Conservation (phyloP, 2,113 vertebrate species). For the Ciconia maguari region DNA sequence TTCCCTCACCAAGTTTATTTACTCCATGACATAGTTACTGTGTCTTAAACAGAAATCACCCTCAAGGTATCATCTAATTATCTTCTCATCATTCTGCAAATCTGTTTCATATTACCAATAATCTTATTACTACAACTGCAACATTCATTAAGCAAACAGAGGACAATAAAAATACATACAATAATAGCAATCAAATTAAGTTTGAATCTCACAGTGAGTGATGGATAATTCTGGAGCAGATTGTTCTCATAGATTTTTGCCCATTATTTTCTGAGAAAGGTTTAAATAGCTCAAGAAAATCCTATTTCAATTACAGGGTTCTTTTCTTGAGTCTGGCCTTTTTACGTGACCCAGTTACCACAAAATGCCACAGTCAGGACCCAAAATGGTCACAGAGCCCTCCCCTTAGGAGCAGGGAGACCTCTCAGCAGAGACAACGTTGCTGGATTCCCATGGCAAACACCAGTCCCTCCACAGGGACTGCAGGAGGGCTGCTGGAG, state of each 20-base stretch:
- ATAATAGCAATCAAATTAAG: slow-evolving; percentile 58
- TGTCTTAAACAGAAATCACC: slow-evolving; percentile 53
- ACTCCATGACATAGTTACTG: slow-evolving; percentile 27
- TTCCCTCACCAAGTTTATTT: slow-evolving; percentile 26
- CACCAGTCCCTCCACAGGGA: background rate
- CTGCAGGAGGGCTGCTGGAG: background rate
- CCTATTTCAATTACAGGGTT: background rate
- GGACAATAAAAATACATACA: slow-evolving; percentile 50
- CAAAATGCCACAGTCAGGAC: background rate
- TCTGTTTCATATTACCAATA: slow-evolving; percentile 56
- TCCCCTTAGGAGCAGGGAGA: background rate
- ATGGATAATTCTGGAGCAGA: slow-evolving; percentile 3
- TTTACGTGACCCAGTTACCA: background rate
- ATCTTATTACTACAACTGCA: slow-evolving; percentile 65
- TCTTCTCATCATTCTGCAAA: slow-evolving; percentile 61
- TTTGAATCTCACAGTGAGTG: slow-evolving; percentile 38
- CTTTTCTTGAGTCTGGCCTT: background rate
- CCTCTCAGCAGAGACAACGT: background rate
- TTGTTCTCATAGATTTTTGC: background rate
- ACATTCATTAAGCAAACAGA: slow-evolving; percentile 54
- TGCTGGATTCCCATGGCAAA: background rate
- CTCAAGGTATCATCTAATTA: slow-evolving; percentile 71
- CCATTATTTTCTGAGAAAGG: slow-evolving; percentile 24
- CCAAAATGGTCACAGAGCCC: background rate
- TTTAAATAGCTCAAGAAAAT: slow-evolving; percentile 16